Conservation (phyloP, 2,113 vertebrate genomes). For the Zootoca vivipara region DNA sequence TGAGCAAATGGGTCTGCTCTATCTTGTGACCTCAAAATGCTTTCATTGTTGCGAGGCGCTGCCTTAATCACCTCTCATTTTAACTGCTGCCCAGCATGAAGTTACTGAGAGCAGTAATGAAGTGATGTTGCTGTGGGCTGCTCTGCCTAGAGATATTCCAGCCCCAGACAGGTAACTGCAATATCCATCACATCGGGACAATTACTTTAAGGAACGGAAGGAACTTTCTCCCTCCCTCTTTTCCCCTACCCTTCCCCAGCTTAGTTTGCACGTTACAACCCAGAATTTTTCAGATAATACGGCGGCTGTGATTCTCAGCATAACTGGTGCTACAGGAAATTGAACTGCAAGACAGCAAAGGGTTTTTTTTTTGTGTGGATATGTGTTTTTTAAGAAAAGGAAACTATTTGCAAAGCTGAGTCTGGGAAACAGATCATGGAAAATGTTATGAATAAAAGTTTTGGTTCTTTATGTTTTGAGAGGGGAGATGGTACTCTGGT, state of each 20-base stretch:
- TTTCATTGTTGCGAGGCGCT: constrained; percentile 43
- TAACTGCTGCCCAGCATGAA: constrained; percentile 59
- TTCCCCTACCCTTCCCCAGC: constrained; percentile 60
- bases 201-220: constrained; percentile 68
- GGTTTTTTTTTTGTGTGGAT: constrained; percentile 24
- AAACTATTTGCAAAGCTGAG: constrained; percentile 60
- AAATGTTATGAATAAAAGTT: constrained; percentile 66
- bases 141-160: constrained; percentile 61
- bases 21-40: background rate
- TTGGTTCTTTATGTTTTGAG: constrained; percentile 60
- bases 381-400: constrained; percentile 32
- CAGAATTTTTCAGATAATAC: constrained; percentile 54
- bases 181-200: constrained; percentile 67
- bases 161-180: constrained; percentile 61
- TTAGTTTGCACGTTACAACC: constrained; percentile 53
- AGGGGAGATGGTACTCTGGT: constrained; percentile 47
- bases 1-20: background rate
- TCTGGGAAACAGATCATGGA: constrained; percentile 73
- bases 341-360: constrained; percentile 68
- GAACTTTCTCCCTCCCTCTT: constrained; percentile 64
- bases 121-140: constrained; percentile 51
- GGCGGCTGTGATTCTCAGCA: constrained; percentile 58
- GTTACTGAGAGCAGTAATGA: constrained; percentile 51
- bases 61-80: constrained; percentile 49
- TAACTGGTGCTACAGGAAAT: constrained; percentile 72